A percentile compares a stretch with the other conserved stretches of the same genome.
phyloP scores from a whole-genome alignment of 2,888 invertebrate species.

The Drosophila emarginata region DNA sequence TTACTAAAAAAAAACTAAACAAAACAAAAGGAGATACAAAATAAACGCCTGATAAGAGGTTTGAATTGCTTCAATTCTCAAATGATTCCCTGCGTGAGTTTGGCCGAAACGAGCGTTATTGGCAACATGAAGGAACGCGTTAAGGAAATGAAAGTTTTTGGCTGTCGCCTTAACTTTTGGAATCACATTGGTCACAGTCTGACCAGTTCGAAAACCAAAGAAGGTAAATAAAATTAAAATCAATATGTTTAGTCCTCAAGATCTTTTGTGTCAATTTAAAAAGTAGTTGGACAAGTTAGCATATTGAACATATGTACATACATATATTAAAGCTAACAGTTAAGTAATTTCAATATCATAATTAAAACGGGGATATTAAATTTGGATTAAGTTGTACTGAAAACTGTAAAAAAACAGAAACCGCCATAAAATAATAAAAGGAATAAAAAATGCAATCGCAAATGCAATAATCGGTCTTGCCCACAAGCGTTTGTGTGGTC shows the following conservation, averaged over 20 bases:
- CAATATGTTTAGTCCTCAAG: not conserved
- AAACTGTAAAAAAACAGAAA: too few relatives aligned
- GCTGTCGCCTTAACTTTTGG: constrained; percentile 84
- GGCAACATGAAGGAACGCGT: constrained; percentile 84
- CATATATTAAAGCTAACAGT: not conserved
- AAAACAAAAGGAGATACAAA: constrained; percentile 21
- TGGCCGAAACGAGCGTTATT: constrained; percentile 83
- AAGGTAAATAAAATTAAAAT: constrained; percentile 59
- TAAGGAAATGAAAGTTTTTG: constrained; percentile 84
- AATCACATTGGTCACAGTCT: constrained; percentile 83
- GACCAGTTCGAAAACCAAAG: constrained; percentile 81
- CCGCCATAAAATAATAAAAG: too few relatives aligned
- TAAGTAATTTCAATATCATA: not conserved
- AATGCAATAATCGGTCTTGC: too few relatives aligned
- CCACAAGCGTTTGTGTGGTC: too few relatives aligned
- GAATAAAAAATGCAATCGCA: too few relatives aligned
- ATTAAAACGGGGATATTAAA: too few relatives aligned
- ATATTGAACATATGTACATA: not conserved
- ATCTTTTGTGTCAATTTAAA: too few relatives aligned
- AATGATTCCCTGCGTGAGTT: constrained; percentile 83
- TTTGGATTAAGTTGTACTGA: too few relatives aligned
- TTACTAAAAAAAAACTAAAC: not conserved
- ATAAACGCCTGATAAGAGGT: constrained; percentile 10
- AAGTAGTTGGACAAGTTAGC: not conserved
- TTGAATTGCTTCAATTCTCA: constrained; percentile 36